Conservation (phyloP, 2,797 vertebrate genomes). For the Uromys caudimaculatus region DNA sequence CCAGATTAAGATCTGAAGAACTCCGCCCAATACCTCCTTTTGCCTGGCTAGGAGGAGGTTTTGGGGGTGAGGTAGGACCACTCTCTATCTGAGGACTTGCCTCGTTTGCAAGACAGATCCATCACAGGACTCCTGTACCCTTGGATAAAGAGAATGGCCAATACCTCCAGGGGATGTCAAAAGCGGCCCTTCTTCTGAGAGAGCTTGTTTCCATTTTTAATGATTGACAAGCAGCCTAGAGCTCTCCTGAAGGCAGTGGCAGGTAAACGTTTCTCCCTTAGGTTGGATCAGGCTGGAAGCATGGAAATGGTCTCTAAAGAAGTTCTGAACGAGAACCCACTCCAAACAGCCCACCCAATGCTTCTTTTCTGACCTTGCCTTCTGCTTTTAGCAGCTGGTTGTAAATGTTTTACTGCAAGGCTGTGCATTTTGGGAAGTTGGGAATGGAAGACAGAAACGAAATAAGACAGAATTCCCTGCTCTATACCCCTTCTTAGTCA, state of each 20-base stretch:
- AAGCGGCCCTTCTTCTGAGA: not conserved
- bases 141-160: not conserved
- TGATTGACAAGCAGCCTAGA: constrained; percentile 28
- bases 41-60: not conserved
- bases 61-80: not conserved
- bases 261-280: not conserved
- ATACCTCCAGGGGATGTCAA: not conserved
- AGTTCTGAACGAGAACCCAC: not conserved
- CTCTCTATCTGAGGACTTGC: not conserved
- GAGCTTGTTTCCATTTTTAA: not conserved
- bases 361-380: not conserved
- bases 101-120: constrained; percentile 23
- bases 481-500: not conserved
- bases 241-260: not conserved
- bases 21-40: not conserved
- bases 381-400: not conserved
- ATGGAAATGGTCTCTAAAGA: not conserved
- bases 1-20: not conserved
- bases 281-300: not conserved
- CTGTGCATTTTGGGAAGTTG: not conserved
- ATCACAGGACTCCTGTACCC: not conserved
- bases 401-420: not conserved
- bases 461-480: not conserved
- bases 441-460: not conserved
- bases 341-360: not conserved